Conservation (phyloP, 2,797 vertebrate species). For the Tokudaia tokunoshimensis region DNA sequence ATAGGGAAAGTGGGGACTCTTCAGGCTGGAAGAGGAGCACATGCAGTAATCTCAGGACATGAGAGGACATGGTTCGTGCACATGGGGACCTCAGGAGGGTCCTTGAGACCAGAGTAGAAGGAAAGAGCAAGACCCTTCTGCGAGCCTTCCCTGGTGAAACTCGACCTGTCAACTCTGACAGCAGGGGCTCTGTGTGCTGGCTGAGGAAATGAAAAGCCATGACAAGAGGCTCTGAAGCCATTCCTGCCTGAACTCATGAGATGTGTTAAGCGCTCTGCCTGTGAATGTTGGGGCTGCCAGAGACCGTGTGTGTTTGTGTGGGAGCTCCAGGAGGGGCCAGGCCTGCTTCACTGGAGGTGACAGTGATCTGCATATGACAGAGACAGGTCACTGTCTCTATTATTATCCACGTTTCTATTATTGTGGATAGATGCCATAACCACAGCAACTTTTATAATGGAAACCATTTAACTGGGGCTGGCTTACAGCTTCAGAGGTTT, state of each 20-base stretch:
- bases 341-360: neutral
- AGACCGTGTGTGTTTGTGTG: too few species aligned
- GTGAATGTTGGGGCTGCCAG: neutral
- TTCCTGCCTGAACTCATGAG: neutral
- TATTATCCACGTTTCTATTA: neutral
- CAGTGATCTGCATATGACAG: neutral
- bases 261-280: neutral
- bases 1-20: neutral
- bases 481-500: neutral
- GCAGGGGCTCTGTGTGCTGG: neutral
- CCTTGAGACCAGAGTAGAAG: neutral
- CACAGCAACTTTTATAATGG: neutral
- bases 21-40: neutral
- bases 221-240: neutral
- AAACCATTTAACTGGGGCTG: neutral
- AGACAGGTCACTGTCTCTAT: neutral
- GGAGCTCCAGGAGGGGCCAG: neutral
- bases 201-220: rapidly evolving
- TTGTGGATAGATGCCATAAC: neutral
- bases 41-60: rapidly evolving
- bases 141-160: constrained; percentile 44
- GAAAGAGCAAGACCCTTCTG: too few species aligned
- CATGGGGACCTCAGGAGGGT: neutral
- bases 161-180: neutral
- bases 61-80: neutral